Base-by-base conservation (phyloP, 2,888 invertebrate species). In the Sicus ferrugineus region DNA sequence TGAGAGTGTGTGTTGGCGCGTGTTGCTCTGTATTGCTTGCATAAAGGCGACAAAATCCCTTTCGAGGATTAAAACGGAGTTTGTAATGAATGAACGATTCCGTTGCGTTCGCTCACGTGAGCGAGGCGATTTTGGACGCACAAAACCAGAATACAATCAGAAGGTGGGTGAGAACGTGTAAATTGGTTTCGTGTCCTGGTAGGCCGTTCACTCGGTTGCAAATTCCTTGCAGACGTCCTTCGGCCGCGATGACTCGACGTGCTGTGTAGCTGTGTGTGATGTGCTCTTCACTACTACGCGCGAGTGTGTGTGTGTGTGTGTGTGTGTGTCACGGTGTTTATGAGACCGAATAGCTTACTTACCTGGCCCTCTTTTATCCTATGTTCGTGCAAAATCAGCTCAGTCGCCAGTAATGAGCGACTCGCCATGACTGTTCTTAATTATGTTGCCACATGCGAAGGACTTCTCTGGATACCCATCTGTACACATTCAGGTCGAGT, bases 11-110 rank as follows among this genome's bases (percentile, higher is more conserved):
- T 61, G 16, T 61, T 30, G 48, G 54, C 23, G 38, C 59, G 59
- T 50, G 58, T 50, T 48, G 50, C 9, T n/a, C n/a, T 52, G 30
- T 9, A 19, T 34, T 21, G 14, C 58, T 7, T 54, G 30, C 67
- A 67, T 48, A 67, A 67, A 67, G 59, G 67, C 59, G 67, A 67
- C 67, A 59, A 67, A 67, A 67, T 67, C 67, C 28, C 67, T 48
- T 59, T 67, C n/a, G 67, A 48, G 58, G 59, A 67, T 59, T 67
- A 59, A 59, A 38, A n/a, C n/a, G 31, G 30, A 58, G 48, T 67
- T 67, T 59, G 59, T 67, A 67, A 67, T 58, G 67, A 67, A 67
- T n/a, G 67, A 59, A 31, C 58, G 58, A 67, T 67, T 65, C 54
- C 52, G 65, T 65, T 65, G 65, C 31, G 54, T 65, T 38, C 38